A percentile compares a stretch with the other conserved stretches of the same genome.
Conservation (phyloP, 2,797 vertebrate species). For the Oreochromis grahami region DNA sequence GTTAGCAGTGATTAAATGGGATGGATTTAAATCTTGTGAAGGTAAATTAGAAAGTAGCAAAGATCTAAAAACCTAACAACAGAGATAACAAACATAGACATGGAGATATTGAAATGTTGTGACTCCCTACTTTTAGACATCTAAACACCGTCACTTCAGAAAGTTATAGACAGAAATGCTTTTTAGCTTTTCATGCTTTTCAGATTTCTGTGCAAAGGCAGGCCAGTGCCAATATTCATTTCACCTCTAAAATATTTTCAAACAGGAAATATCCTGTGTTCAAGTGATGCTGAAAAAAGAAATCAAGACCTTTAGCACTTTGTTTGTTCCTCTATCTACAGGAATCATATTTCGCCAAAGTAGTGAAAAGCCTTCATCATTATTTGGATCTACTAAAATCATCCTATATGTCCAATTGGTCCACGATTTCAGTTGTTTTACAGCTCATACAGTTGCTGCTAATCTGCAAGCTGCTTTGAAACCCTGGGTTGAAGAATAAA, state of each 20-base stretch:
- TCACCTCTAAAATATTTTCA: neutral
- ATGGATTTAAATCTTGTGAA: conserved; percentile 14
- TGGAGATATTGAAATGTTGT: neutral
- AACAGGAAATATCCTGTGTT: neutral
- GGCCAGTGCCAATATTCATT: too few species aligned
- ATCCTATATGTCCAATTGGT: rapidly evolving
- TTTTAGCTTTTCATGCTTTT: neutral
- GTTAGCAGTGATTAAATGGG: conserved; percentile 8
- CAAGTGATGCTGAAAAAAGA: neutral
- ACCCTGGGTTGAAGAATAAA: neutral
- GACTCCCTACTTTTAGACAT: neutral
- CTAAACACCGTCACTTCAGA: neutral
- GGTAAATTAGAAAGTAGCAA: neutral
- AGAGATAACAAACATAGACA: neutral
- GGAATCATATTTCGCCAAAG: neutral
- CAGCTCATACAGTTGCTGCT: neutral
- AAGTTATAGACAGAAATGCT: neutral
- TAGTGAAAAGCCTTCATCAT: neutral
- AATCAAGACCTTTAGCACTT: neutral
- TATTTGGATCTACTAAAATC: neutral
- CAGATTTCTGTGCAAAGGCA: neutral
- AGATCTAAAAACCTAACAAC: neutral
- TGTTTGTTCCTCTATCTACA: neutral
- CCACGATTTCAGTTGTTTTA: neutral
- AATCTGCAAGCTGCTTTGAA: neutral